These are phyloP conservation scores for Hippocampus abdominalis DNA, from an alignment of 2,113 vertebrate genomes.

Conservation along the genomic window DNA sequence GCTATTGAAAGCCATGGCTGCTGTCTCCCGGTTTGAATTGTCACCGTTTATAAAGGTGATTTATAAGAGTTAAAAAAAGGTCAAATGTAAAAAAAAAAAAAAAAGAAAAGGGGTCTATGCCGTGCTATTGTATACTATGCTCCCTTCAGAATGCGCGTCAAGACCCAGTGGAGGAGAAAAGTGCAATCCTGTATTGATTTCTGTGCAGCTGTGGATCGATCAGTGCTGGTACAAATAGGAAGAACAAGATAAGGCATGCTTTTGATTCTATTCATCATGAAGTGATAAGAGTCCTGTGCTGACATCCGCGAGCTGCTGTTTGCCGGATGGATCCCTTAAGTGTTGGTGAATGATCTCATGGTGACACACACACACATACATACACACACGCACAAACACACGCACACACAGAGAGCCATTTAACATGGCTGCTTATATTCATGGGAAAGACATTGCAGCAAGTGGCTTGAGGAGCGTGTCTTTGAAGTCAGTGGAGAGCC, in stretches of 20 bases:
- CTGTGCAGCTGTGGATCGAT: conserved; percentile 56
- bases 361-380: conserved; percentile 11
- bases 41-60: conserved; percentile 52
- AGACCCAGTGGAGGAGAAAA: conserved; percentile 64
- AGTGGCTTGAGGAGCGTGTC: conserved; percentile 39
- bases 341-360: conserved; percentile 56
- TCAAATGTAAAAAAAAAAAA: conserved; percentile 29
- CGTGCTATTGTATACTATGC: conserved; percentile 45
- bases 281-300: conserved; percentile 62
- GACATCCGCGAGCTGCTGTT: conserved; percentile 59
- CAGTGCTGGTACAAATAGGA: conserved; percentile 54
- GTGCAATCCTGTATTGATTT: conserved; percentile 70
- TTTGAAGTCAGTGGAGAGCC: conserved; percentile 62
- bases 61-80: conserved; percentile 20
- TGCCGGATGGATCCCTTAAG: conserved; percentile 47
- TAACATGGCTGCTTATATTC: conserved; percentile 59
- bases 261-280: conserved; percentile 65
- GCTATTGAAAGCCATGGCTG: conserved; percentile 80
- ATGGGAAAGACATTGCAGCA: conserved; percentile 45
- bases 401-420: conserved; percentile 18
- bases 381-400: conserved; percentile 3
- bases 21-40: conserved; percentile 65
- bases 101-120: conserved; percentile 3
- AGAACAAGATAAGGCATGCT: conserved; percentile 68
- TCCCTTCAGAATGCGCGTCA: conserved; percentile 49